A percentile compares a stretch with the other conserved stretches of the same genome.
phyloP scores from a whole-genome alignment of 2,113 vertebrate genomes.

The Uropsilus gracilis region DNA sequence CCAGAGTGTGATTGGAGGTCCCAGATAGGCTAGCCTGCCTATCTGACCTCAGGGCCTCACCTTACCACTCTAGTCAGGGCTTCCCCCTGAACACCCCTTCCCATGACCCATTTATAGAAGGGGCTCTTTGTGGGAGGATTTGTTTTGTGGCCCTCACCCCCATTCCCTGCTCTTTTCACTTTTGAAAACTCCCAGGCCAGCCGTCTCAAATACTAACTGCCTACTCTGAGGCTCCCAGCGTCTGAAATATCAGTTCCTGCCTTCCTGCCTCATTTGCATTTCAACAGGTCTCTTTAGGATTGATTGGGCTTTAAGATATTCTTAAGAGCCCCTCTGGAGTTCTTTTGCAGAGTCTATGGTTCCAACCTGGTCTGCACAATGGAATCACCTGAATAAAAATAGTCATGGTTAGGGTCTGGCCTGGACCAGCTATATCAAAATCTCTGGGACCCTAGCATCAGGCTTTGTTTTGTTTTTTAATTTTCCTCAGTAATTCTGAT shows the following conservation, averaged over 20 bases:
- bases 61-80: neutral
- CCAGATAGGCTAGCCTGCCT: neutral
- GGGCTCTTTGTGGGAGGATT: neutral
- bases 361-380: neutral
- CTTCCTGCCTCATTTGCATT: constrained; percentile 46
- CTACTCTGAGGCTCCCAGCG: neutral
- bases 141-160: neutral
- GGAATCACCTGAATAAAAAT: neutral
- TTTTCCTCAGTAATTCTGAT: neutral
- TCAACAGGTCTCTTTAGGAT: constrained; percentile 46
- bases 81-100: neutral
- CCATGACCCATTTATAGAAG: neutral
- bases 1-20: neutral
- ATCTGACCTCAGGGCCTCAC: neutral
- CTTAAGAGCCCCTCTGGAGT: neutral
- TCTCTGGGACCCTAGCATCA: neutral
- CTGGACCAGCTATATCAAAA: neutral
- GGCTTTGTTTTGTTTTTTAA: neutral
- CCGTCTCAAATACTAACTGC: neutral
- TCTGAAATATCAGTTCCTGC: constrained; percentile 12
- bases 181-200: neutral
- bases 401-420: neutral
- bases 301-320: neutral
- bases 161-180: neutral
- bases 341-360: neutral